Base-by-base conservation (phyloP, 2,888 invertebrate species). In the Lochmaea capreae region DNA sequence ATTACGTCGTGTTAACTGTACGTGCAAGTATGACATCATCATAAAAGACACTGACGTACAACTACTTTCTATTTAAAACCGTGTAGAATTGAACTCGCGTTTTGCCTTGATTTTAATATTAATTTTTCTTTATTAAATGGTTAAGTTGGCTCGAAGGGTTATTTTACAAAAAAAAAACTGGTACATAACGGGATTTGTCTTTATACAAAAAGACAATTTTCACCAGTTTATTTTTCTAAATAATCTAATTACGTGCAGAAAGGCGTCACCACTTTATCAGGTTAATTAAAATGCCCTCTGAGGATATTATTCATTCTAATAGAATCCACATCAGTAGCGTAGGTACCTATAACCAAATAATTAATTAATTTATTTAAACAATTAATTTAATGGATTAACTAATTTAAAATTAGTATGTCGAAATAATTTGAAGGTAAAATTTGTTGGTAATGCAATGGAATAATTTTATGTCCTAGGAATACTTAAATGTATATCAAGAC, bases 251-350 rank as follows among this genome's bases (percentile, higher is more conserved):
- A 65, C 18, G 43, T 63, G 62, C 39, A 43, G 42, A 63, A 39
- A 42, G 54, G 1, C 33, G 14, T 63, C 62, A 63, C 39, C 49
- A 70, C 68, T 58, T 69, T 65, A 73, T 54, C 62, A 66, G 73
- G 73, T 73, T 73, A 73, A 73, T 61, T 66, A 18, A 66, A 58
- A 59, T 73, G 67, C 43, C 65, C 73, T 70, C 26, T 68, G 43
- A 46, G 16, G 52, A 65, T 18, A 52, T 54, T 65, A 69, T 69
- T 69, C 69, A 70, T 58, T 70, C 46, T 58, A 26, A 54, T 72
- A 52, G 46, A 65, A 66, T 70, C 26, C 43, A 43, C 42, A 42
- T 18, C 66, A 73, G 58, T 65, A 58, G 71, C 65, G 70, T 22
- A n/a, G n/a, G 33, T 33, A 33, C 26, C 26, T 65, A 59, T 10